These are phyloP conservation scores for Campopleginae sp. DNA, from an alignment of 2,888 invertebrate species.

Conservation along the genomic window DNA sequence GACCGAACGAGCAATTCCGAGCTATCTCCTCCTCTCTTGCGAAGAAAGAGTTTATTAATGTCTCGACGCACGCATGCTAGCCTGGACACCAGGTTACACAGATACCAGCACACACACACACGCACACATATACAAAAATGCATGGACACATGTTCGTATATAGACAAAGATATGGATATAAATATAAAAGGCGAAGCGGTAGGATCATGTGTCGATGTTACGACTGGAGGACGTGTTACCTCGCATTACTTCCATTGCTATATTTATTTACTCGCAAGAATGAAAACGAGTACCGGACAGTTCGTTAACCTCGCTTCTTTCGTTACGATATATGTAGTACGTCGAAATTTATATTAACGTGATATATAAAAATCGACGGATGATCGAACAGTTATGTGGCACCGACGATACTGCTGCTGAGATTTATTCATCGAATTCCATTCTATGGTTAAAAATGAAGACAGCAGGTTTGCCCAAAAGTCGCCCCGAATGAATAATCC, in stretches of 20 bases:
- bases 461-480: neutral
- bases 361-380: conserved; percentile 16
- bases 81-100: conserved; percentile 38
- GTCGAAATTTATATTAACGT: neutral
- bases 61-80: conserved; percentile 66
- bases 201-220: conserved; percentile 61
- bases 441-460: neutral
- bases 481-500: neutral
- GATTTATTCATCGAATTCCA: neutral
- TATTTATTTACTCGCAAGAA: conserved; percentile 61
- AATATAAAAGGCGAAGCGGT: conserved; percentile 19
- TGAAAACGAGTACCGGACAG: conserved; percentile 54
- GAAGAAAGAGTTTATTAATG: conserved; percentile 76
- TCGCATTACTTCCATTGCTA: conserved; percentile 59
- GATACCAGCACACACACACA: neutral
- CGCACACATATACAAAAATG: neutral
- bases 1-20: conserved; percentile 65
- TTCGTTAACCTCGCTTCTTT: conserved; percentile 58
- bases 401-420: neutral
- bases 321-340: conserved; percentile 16
- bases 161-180: neutral
- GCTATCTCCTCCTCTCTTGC: conserved; percentile 65
- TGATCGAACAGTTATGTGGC: neutral
- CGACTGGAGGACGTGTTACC: conserved; percentile 54
- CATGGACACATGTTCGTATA: neutral